Evolutionary conservation across 2,888 invertebrate species (phyloP).

Genomic region (Synanthedon formicaeformis): DNA sequence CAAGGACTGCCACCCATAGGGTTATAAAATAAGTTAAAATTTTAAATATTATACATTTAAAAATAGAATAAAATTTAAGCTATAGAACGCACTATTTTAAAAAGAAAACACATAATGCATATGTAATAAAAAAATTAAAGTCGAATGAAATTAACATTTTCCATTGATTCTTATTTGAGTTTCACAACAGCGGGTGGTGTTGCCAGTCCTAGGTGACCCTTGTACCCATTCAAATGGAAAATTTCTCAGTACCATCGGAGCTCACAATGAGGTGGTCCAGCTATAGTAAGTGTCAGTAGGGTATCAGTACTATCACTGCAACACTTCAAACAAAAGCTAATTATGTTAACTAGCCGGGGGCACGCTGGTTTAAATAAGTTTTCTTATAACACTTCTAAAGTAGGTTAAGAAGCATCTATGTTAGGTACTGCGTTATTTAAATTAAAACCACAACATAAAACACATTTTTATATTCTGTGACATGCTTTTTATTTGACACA

Average conservation of each 20-base stretch:
- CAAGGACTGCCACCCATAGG: too few species aligned
- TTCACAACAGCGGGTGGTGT: too few species aligned
- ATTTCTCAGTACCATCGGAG: background rate
- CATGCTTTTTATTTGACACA: conserved; percentile 41
- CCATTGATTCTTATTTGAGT: too few species aligned
- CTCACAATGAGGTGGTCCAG: conserved; percentile 15
- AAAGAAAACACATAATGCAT: too few species aligned
- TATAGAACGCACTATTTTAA: too few species aligned
- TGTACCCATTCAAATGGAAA: too few species aligned
- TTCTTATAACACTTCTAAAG: background rate
- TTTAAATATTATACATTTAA: too few species aligned
- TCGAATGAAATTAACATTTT: too few species aligned
- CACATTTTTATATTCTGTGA: conserved; percentile 57
- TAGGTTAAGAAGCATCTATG: conserved; percentile 22
- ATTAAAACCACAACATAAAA: conserved; percentile 65
- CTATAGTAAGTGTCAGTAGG: conserved; percentile 21
- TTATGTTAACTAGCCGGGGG: conserved; percentile 13
- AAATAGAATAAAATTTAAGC: too few species aligned
- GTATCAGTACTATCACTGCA: conserved; percentile 19
- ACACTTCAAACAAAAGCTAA: conserved; percentile 33
- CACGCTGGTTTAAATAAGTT: conserved; percentile 4
- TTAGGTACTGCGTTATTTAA: conserved; percentile 46
- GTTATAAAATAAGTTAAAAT: too few species aligned
- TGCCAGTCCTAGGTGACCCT: too few species aligned
- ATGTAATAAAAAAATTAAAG: too few species aligned